Base-by-base conservation (phyloP, 2,113 vertebrate genomes). In the Bambusicola thoracicus region DNA sequence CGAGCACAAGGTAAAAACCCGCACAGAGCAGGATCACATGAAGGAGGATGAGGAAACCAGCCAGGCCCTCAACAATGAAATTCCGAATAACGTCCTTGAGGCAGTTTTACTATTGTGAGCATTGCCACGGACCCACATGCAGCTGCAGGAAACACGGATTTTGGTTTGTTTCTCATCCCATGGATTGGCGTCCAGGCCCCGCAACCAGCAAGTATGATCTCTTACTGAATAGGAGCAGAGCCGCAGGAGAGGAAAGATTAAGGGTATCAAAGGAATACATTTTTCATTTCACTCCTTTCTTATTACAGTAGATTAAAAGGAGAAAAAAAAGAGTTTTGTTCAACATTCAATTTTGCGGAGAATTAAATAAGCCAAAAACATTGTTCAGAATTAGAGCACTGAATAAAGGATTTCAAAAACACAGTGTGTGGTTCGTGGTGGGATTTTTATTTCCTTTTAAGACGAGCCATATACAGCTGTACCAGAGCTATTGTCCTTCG, bases 331-430 rank as follows among this genome's bases (percentile, higher is more conserved):
- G 53, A 90, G 69, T 96, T 97, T 95, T 94, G 79, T 93, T 96
- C 95, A 86, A 89, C 88, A 88, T 95, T 92, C 92, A 87, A 21
- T 96, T 96, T 94, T 90, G 73, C 94, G 73, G 62, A 92, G 84
- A 96, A 96, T 96, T 96, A 96, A 97, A 96, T 93, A 95, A 95
- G 90, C 76, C 62, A 86, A 92, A 97, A 97, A 94, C 91, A 95
- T 95, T 96, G 96, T 96, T 95, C 92, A 80, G 94, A 95, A 96
- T 96, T 95, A 96, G 76, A 96, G 65, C 43, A 66, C 36, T 59
- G 91, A 93, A 94, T 87, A 96, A 90, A 93, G 76, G 90, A 94
- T 96, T 97, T 96, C 67, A 95, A 93, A 96, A 93, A 43, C 96
- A 84, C 95, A 94, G 94, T 91, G 88, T 95, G 96, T 90, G 91